These are phyloP conservation scores for Saguinus imperator DNA, from an alignment of 2,113 vertebrate species.

Conservation along the genomic window DNA sequence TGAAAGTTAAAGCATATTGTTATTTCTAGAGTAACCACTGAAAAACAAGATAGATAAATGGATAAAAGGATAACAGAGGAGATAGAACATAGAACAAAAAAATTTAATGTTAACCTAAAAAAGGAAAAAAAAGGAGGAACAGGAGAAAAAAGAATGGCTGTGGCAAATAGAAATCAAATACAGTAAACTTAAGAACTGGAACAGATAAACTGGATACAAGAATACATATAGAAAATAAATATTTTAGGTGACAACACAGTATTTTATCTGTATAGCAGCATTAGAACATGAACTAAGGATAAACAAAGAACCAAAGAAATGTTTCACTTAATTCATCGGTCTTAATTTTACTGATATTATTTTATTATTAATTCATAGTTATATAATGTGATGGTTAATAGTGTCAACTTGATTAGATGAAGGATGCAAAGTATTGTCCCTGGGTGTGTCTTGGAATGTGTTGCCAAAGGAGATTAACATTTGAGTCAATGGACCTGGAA, in stretches of 20 bases:
- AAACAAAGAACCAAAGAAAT: neutral
- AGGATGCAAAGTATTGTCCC: no score
- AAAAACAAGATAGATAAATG: neutral
- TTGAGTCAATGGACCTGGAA: no score
- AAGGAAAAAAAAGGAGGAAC: neutral
- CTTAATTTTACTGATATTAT: neutral
- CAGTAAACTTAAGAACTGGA: neutral
- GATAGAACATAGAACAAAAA: neutral
- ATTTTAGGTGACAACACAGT: neutral
- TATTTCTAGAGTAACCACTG: neutral
- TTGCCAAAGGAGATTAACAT: no score
- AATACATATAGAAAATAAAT: neutral
- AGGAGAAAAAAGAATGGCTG: neutral
- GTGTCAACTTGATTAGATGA: no score
- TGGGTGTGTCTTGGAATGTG: no score
- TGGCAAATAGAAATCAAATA: neutral
- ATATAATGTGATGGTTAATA: neutral
- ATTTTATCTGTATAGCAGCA: neutral
- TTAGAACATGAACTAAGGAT: neutral
- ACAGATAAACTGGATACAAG: neutral
- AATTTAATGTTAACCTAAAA: neutral
- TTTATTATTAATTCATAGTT: neutral
- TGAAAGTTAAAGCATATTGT: neutral
- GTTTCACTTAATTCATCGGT: neutral
- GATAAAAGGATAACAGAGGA: neutral